Evolutionary conservation across 2,113 vertebrate species (phyloP), one percentile per base, ranked within the genome.

Genomic region (Halichoerus grypus): DNA sequence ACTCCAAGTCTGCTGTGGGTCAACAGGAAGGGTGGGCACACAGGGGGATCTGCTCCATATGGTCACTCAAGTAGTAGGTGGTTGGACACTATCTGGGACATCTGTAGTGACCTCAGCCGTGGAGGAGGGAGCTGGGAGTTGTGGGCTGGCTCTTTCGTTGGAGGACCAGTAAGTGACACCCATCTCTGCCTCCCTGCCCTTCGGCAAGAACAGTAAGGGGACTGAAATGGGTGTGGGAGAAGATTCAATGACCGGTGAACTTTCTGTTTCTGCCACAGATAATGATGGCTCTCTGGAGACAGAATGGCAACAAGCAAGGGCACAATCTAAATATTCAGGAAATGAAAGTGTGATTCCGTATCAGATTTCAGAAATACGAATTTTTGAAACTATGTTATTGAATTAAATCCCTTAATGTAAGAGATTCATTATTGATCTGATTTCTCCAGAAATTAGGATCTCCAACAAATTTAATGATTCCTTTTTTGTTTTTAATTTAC

Each of bases 401-500:
- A 72, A 49, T 46, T 69, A 67, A 85, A 87, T 36, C 13, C 28
- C 39, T 55, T 88, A 31, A 86, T 2, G 1, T 87, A 67, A 65
- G 28, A 42, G 28, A 42, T 18, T 42, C 26, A 13, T 36, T 65
- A 7, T 82, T 57, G 33, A 21, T 61, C 49, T 79, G 49, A 71
- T 31, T 84, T 95, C 42, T 95, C 42, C 18, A 4, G 31, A 95
- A 95, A 94, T 42, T 8, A 84, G 16, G 36, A 67, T 77, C 49
- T 49, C 18, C 18, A 49, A 80, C 42, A 91, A 33, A 86, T 33
- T 49, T 92, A 82, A 49, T 36, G 55, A 67, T 36, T 61, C 13
- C 8, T 57, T 76, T 88, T 82, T 19, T 82, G 16, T 83, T 88
- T 94, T 94, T 63, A 86, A 63, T 93, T 86, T 39, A 19, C n/a